Percentiles rank a stretch among this genome's conserved stretches.
Conservation (phyloP, 2,888 invertebrate species). For the Teleiodes luculella region DNA sequence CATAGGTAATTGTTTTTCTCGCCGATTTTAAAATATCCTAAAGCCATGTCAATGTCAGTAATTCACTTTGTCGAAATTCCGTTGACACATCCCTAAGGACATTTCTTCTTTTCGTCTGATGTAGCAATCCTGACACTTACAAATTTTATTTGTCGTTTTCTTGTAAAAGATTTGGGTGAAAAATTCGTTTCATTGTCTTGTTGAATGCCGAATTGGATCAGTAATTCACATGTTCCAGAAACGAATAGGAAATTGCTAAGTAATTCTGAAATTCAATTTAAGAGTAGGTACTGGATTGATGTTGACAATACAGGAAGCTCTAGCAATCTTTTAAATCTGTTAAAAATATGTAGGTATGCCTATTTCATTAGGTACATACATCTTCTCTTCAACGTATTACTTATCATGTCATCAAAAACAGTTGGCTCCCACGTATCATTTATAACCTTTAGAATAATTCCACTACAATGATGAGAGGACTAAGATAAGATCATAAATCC, state of each 20-base stretch:
- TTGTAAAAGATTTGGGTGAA: conserved; percentile 59
- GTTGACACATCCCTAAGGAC: conserved; percentile 45
- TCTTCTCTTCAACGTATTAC: background rate
- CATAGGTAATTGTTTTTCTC: too few species aligned
- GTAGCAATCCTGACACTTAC: conserved; percentile 71
- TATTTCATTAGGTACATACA: background rate
- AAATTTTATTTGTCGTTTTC: conserved; percentile 63
- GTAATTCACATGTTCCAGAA: conserved; percentile 40
- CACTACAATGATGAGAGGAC: background rate
- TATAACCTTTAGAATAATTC: conserved; percentile 4
- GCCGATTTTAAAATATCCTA: too few species aligned
- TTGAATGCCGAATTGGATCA: conserved; percentile 59
- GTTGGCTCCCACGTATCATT: conserved; percentile 25
- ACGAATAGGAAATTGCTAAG: conserved; percentile 11
- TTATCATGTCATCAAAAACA: background rate
- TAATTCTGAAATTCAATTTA: too few species aligned
- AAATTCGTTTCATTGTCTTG: conserved; percentile 61
- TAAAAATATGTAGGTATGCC: background rate
- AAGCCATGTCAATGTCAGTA: conserved; percentile 6
- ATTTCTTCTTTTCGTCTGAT: conserved; percentile 61
- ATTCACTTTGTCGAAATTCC: conserved; percentile 19
- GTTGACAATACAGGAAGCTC: too few species aligned
- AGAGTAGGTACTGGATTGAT: too few species aligned
- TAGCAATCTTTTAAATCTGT: background rate
- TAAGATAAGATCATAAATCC: conserved; percentile 16